Conservation (phyloP, 2,797 vertebrate genomes). For the Euthynnus affinis region DNA sequence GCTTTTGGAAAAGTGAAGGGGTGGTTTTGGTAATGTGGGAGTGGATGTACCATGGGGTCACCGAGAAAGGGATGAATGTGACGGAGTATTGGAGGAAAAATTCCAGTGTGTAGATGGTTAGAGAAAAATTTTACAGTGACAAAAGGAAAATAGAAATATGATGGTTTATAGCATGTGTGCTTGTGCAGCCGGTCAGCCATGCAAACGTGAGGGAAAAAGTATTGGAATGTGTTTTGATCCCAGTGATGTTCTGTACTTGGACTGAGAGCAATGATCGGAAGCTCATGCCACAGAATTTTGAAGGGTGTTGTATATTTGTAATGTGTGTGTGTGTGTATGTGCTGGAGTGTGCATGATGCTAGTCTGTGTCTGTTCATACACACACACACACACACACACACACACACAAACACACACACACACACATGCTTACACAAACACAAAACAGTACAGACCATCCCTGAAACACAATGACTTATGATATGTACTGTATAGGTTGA, state of each 20-base stretch:
- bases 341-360: constrained; percentile 49
- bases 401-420: neutral
- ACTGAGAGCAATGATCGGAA: constrained; percentile 58
- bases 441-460: constrained; percentile 55
- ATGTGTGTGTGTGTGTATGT: constrained; percentile 36
- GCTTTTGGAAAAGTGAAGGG: constrained; percentile 54
- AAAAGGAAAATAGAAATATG: constrained; percentile 25
- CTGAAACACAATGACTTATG: constrained; percentile 38
- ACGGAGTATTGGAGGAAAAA: constrained; percentile 83
- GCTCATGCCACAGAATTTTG: constrained; percentile 73
- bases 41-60: constrained; percentile 80
- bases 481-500: constrained; percentile 54
- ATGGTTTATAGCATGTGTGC: constrained; percentile 40
- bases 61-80: constrained; percentile 91
- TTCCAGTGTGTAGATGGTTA: constrained; percentile 77
- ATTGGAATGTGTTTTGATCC: constrained; percentile 61
- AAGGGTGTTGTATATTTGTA: constrained; percentile 77
- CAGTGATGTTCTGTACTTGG: constrained; percentile 46
- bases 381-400: constrained; percentile 15
- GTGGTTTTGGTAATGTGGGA: constrained; percentile 66
- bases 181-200: constrained; percentile 28
- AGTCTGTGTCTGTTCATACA: constrained; percentile 52
- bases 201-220: constrained; percentile 37
- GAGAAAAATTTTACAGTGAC: constrained; percentile 14
- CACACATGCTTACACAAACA: constrained; percentile 38